Conservation (phyloP, 2,888 invertebrate species). For the Cremastinae sp. region DNA sequence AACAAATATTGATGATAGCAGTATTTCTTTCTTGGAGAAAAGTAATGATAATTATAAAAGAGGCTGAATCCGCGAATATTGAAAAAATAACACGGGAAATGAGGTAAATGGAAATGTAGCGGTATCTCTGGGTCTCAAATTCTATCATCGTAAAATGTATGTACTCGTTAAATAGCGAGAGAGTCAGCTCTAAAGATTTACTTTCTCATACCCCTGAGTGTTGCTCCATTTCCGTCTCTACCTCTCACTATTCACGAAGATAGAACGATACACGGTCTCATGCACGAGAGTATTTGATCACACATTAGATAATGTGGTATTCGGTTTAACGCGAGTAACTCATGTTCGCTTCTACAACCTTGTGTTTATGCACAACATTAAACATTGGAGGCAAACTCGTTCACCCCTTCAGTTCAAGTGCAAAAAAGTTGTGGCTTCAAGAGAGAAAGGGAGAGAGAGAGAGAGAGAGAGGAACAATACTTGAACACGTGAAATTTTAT, state of each 20-base stretch:
- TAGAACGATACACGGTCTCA: background rate
- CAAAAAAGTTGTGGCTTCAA: no score
- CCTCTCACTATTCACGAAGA: slow-evolving; percentile 16
- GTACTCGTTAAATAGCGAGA: slow-evolving; percentile 9
- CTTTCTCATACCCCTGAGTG: slow-evolving; percentile 2
- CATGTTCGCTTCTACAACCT: slow-evolving; percentile 1
- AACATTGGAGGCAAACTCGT: slow-evolving; percentile 7
- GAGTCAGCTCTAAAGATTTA: slow-evolving; percentile 14
- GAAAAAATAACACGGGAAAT: no score
- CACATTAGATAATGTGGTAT: slow-evolving; percentile 1
- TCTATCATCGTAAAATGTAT: slow-evolving; percentile 15
- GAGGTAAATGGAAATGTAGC: background rate
- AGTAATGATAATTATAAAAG: slow-evolving; percentile 14
- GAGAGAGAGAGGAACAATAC: no score
- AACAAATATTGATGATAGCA: background rate
- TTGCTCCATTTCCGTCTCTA: slow-evolving; percentile 6
- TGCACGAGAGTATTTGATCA: slow-evolving; percentile 20
- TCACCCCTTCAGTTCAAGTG: no score
- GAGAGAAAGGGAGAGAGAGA: no score
- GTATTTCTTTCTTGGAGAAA: background rate
- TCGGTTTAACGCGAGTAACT: background rate
- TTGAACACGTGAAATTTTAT: no score
- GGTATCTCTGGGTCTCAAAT: slow-evolving; percentile 7
- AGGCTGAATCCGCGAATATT: no score
- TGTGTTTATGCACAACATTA: slow-evolving; percentile 1